Base-by-base conservation (phyloP, 2,888 invertebrate species). In the Apocheima hispidaria region DNA sequence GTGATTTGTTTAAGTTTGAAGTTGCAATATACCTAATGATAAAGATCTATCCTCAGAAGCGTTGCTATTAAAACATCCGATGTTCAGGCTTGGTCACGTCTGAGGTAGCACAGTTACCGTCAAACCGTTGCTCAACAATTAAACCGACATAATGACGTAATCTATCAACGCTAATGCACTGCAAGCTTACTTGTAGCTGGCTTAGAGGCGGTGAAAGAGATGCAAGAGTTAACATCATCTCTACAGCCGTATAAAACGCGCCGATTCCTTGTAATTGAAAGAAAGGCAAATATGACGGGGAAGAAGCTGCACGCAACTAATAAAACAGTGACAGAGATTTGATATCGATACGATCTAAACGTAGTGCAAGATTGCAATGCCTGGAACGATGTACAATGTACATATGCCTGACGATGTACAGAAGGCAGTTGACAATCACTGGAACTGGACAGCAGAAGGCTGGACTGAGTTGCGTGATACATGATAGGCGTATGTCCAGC, bases 51-150 rank as follows among this genome's bases (percentile, higher is more conserved):
- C n/a, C n/a, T 41, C 12, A 41, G 4, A 21, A 41, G 21, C 4
- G 20, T 40, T n/a, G 7, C 14, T 41, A 21, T n/a, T 36, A 40
- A 40, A 41, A 36, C 30, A 30, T 30, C 46, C 20, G 12, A 20
- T 18, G 40, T 40, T 33, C 41, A 41, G 18, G 33, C 14, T 23
- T 7, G 23, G 49, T 61, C 58, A 66, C 57, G 68, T 60, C 40
- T 62, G 61, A 52, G 44, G 59, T 62, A 68, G 46, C 66, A 68
- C 53, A 52, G 30, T 68, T 66, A 68, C 62, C 57, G 60, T 41
- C 60, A 55, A 62, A 59, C 63, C 16, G 26, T 33, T 49, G 33
- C 18, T 41, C 4, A 56, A 41, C 41, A 56, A 62, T 61, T 60
- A 62, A 66, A 40, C 41, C 38, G 10, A 60, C 26, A n/a, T 63